Percentiles rank a stretch among this genome's conserved stretches.
phyloP scores from a whole-genome alignment of 2,797 vertebrate species.

The Microhierax caerulescens region DNA sequence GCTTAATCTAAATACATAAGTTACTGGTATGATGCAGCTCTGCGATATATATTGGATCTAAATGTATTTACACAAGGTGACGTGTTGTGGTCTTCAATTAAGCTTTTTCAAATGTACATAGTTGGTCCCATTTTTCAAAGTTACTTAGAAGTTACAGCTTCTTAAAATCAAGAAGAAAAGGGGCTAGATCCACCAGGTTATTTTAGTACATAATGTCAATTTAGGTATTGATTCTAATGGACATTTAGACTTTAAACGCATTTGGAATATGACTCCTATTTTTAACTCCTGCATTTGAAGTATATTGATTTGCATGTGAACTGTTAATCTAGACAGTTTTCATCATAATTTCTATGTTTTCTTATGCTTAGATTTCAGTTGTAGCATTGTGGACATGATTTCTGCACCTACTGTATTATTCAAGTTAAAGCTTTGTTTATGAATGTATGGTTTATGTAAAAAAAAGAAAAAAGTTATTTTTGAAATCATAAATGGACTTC shows the following conservation, averaged over 20 bases:
- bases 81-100: background rate
- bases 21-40: background rate
- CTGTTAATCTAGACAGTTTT: background rate
- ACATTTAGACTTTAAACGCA: background rate
- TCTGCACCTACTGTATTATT: background rate
- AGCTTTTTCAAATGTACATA: background rate
- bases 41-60: background rate
- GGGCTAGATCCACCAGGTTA: background rate
- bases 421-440: background rate
- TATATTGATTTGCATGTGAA: background rate
- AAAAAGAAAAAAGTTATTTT: background rate
- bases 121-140: background rate
- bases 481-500: background rate
- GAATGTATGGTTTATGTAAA: background rate
- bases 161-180: background rate
- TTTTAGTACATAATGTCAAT: background rate
- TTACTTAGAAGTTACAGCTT: background rate
- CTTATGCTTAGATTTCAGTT: background rate
- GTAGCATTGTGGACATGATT: background rate
- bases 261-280: background rate
- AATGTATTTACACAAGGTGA: background rate
- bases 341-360: background rate
- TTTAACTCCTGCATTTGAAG: background rate
- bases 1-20: background rate
- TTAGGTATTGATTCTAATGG: background rate